Conservation (phyloP, 2,797 vertebrate genomes). For the Chaunax sp. region DNA sequence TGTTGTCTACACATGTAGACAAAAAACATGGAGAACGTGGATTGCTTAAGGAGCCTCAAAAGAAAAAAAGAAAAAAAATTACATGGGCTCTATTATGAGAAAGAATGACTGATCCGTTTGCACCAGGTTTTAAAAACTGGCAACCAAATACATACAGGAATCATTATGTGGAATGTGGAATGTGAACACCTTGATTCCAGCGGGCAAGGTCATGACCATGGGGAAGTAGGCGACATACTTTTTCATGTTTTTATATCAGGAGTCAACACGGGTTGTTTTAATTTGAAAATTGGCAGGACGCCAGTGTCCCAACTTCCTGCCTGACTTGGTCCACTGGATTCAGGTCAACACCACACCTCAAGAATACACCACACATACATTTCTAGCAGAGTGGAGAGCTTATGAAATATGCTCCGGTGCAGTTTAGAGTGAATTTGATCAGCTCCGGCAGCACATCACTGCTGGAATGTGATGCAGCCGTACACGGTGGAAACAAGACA, state of each 20-base stretch:
- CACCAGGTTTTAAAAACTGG: slow-evolving; percentile 47
- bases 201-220: neutral
- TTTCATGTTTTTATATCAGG: neutral
- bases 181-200: neutral
- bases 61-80: slow-evolving; percentile 33
- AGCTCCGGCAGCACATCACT: neutral
- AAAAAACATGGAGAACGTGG: too few species aligned
- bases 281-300: neutral
- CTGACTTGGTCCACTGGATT: neutral
- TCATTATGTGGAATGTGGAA: slow-evolving; percentile 64
- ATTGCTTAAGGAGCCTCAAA: slow-evolving; percentile 20
- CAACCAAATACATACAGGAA: slow-evolving; percentile 58
- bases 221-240: neutral
- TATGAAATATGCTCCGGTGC: neutral
- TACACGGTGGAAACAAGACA: neutral
- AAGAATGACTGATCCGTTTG: slow-evolving; percentile 18
- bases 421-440: neutral
- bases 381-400: neutral
- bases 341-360: neutral
- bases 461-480: neutral
- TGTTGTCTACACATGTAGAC: slow-evolving; percentile 12
- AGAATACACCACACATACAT: too few species aligned
- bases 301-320: neutral
- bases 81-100: slow-evolving; percentile 23
- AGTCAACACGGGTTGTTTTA: neutral